Conservation (phyloP, 2,113 vertebrate species). For the Leucosticte australis region DNA sequence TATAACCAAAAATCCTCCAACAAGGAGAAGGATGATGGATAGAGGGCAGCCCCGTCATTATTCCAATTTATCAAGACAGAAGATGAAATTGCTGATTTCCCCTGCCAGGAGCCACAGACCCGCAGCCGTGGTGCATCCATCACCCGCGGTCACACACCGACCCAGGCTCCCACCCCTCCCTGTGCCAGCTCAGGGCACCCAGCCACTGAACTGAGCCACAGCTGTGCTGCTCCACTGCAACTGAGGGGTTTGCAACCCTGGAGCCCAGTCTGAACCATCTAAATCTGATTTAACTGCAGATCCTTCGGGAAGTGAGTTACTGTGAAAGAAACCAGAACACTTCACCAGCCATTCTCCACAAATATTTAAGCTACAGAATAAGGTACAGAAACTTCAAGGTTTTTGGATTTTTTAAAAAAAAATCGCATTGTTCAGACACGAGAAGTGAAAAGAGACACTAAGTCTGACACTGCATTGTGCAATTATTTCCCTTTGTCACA, state of each 20-base stretch:
- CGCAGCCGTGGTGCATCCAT: fast-evolving
- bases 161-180: not conserved
- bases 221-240: not conserved
- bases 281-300: not conserved
- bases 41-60: not conserved
- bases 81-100: not conserved
- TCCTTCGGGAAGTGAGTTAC: not conserved
- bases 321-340: not conserved
- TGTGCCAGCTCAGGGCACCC: not conserved
- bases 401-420: not conserved
- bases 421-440: not conserved
- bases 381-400: not conserved
- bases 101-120: not conserved
- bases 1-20: not conserved
- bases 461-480: not conserved
- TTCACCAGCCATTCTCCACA: not conserved
- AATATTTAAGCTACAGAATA: not conserved
- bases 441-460: not conserved
- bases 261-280: not conserved
- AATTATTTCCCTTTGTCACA: not conserved
- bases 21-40: not conserved
- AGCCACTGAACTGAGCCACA: not conserved
- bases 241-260: not conserved
- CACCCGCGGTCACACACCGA: fast-evolving
- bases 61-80: not conserved